Base-by-base conservation (phyloP, 2,888 invertebrate species). In the Tanytarsus gracilentus region DNA sequence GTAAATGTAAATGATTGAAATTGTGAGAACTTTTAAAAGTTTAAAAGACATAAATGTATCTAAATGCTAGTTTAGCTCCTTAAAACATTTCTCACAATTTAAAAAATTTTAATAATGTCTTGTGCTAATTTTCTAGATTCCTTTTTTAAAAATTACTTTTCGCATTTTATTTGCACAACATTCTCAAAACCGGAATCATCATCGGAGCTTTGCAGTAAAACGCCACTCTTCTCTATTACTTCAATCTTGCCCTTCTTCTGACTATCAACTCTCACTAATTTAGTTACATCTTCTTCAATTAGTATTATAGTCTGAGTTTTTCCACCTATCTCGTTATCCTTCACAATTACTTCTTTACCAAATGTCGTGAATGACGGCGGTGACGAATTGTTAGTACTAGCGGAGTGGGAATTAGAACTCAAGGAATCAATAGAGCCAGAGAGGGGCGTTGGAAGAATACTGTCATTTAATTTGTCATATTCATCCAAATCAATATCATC, bases 111-210 rank as follows among this genome's bases (percentile, higher is more conserved):
- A 33, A 4, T 3, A n/a, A 33, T n/a, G 4, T 33, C 11, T n/a
- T 33, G 33, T 4, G 14, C 33, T 33, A 6, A 33, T 33, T 33
- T 33, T 36, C 16, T 36, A 33, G 4, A 2, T 36, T 14, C 16
- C 16, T 11, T 36, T n/a, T 2, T 36, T 7, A 1, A 30, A 36
- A 36, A 14, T 44, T 44, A 44, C 2, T 44, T 44, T 23, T 44
- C 44, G 23, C 44, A 23, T 11, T 44, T 44, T 8, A 62, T 55
- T 36, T 56, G 61, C 63, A 64, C 63, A 64, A 66, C 63, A 63
- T 65, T 66, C 64, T 66, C 66, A 51, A 66, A 66, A 40, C 66
- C 66, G 4, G 65, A 66, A 62, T 66, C 66, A 61, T 66, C 66
- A 52, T 66, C 66, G 3, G 65, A 65, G 59, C 66, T 66, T 7